Conservation (phyloP, 1,140 invertebrate genomes). For the Goniozus legneri region DNA sequence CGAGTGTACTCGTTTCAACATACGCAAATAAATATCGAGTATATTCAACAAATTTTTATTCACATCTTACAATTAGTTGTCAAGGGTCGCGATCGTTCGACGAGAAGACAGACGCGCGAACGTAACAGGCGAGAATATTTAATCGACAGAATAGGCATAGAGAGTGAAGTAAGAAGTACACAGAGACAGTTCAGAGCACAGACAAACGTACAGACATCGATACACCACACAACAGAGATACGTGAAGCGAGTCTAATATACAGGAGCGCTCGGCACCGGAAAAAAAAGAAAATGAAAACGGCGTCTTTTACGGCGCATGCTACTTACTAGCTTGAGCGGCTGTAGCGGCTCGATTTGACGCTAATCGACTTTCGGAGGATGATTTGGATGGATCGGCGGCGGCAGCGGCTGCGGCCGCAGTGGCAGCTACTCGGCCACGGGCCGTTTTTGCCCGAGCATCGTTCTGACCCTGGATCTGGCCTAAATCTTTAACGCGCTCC, state of each 20-base stretch:
- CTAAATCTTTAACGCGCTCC: constrained; percentile 44
- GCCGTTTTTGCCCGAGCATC: constrained; percentile 38
- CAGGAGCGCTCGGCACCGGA: too few species aligned
- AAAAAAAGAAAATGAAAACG: too few species aligned
- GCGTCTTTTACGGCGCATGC: constrained; percentile 34
- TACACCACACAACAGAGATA: too few species aligned
- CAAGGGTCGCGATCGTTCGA: too few species aligned
- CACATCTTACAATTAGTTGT: too few species aligned
- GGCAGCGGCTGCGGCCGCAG: constrained; percentile 28
- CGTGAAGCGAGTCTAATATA: too few species aligned
- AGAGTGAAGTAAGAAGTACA: not conserved
- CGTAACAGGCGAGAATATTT: too few species aligned
- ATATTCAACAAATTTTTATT: too few species aligned
- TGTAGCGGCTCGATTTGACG: constrained; percentile 44
- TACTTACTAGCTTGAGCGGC: constrained; percentile 54
- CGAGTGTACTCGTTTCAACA: too few species aligned
- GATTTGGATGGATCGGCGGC: constrained; percentile 48
- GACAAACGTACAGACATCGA: not conserved
- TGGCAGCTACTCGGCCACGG: constrained; percentile 37
- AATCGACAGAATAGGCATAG: not conserved
- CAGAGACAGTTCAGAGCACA: not conserved
- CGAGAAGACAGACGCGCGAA: too few species aligned
- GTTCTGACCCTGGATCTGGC: constrained; percentile 32
- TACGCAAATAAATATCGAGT: too few species aligned
- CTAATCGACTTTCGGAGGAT: constrained; percentile 48